phyloP scores from a whole-genome alignment of 53 echinoderm and acorn worm species.

The Holothuria scabra region DNA sequence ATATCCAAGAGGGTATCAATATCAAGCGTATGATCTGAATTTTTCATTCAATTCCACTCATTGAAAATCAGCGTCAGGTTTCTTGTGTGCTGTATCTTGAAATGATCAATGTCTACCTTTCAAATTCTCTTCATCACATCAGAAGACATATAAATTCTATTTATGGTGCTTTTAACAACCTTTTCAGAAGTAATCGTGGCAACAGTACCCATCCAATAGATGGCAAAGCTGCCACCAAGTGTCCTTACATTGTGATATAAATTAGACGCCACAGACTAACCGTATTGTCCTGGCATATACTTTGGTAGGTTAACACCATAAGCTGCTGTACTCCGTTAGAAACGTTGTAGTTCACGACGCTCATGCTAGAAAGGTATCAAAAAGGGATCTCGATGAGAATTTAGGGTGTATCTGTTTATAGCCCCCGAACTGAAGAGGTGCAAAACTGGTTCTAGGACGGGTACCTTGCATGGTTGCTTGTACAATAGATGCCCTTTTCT shows the following conservation, averaged over 20 bases:
- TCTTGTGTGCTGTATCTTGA: too few relatives aligned
- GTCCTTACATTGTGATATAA: conserved; percentile 70
- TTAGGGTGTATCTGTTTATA: conserved; percentile 54
- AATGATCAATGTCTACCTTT: too few relatives aligned
- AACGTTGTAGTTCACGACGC: conserved; percentile 50
- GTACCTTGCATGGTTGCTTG: conserved; percentile 59
- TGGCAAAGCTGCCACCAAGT: conserved; percentile 59
- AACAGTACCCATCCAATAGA: conserved; percentile 77
- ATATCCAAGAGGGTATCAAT: too few relatives aligned
- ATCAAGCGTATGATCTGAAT: too few relatives aligned
- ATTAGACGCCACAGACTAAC: conserved; percentile 61
- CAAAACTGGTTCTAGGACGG: conserved; percentile 39
- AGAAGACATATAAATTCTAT: conserved; percentile 9
- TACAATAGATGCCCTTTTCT: conserved; percentile 54
- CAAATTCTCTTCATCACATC: conserved; percentile 33
- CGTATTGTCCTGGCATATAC: background rate
- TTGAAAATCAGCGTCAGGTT: too few relatives aligned
- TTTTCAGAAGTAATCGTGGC: conserved; percentile 61
- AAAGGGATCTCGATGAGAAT: conserved; percentile 55
- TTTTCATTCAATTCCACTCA: too few relatives aligned
- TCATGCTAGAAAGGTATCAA: conserved; percentile 45
- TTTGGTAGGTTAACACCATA: conserved; percentile 52
- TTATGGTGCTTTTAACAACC: conserved; percentile 17
- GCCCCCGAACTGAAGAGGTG: conserved; percentile 60
- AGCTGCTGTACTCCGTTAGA: conserved; percentile 49